These are phyloP conservation scores for Spizaetus ornatus DNA, from an alignment of 2,113 vertebrate genomes.

Conservation along the genomic window DNA sequence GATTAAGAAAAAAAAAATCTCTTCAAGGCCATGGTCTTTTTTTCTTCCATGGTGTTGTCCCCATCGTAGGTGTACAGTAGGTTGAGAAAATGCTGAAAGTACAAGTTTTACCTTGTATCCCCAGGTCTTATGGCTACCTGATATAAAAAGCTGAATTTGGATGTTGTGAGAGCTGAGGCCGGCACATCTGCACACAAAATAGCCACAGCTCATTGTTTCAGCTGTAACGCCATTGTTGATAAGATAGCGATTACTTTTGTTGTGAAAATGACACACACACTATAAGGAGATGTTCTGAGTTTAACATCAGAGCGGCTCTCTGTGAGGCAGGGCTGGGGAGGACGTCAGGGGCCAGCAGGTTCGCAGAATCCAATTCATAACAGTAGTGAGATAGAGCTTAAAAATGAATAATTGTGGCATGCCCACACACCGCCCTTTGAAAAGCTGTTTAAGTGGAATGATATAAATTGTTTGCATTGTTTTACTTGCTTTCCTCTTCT, in stretches of 20 bases:
- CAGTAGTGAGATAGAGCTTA: background rate
- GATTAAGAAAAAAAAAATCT: background rate
- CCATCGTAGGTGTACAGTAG: rapidly evolving
- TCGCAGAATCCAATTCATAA: background rate
- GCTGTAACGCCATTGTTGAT: background rate
- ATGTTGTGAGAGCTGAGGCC: background rate
- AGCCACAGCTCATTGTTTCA: background rate
- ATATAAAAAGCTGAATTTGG: background rate
- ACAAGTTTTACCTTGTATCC: background rate
- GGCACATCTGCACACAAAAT: background rate
- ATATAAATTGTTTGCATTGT: constrained; percentile 1
- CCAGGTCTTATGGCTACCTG: background rate
- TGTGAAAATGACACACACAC: background rate
- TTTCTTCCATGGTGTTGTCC: background rate
- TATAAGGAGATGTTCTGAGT: background rate
- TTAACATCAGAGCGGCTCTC: background rate
- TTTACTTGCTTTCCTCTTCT: background rate
- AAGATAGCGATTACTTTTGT: background rate
- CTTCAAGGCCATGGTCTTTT: background rate
- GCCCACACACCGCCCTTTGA: background rate
- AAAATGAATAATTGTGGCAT: background rate
- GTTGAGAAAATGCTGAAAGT: background rate
- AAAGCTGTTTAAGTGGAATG: background rate
- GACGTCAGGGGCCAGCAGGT: rapidly evolving
- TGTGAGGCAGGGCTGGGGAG: background rate